These are phyloP conservation scores for Trematomus bernacchii DNA, from an alignment of 2,797 vertebrate species.

Conservation along the genomic window DNA sequence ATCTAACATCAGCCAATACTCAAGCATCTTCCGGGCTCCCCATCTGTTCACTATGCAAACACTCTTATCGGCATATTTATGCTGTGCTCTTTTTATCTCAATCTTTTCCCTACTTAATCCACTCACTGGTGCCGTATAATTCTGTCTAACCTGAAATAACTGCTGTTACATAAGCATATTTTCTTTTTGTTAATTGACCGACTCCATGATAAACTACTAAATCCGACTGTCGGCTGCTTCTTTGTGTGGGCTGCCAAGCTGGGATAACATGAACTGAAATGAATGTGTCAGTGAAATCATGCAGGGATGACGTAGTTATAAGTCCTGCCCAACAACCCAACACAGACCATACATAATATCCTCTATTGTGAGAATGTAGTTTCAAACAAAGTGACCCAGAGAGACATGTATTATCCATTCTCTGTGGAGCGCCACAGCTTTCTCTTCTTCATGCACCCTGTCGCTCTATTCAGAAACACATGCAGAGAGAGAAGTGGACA, in stretches of 20 bases:
- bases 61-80: constrained; percentile 33
- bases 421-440: constrained; percentile 23
- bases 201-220: constrained; percentile 29
- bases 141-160: constrained; percentile 48
- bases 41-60: constrained; percentile 50
- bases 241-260: constrained; percentile 44
- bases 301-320: constrained; percentile 53
- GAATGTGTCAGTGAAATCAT: constrained; percentile 35
- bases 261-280: constrained; percentile 41
- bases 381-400: constrained; percentile 51
- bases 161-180: constrained; percentile 42
- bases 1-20: constrained; percentile 28
- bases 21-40: constrained; percentile 20
- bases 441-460: constrained; percentile 36
- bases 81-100: constrained; percentile 27
- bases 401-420: constrained; percentile 58
- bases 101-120: constrained; percentile 45
- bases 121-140: constrained; percentile 23
- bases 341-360: constrained; percentile 25
- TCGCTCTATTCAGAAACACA: constrained; percentile 61
- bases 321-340: constrained; percentile 29
- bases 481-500: constrained; percentile 25
- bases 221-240: constrained; percentile 39
- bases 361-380: constrained; percentile 31
- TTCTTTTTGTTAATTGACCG: constrained; percentile 7